These are phyloP conservation scores for Neoniphon sammara DNA, from an alignment of 2,797 vertebrate species.

Conservation along the genomic window DNA sequence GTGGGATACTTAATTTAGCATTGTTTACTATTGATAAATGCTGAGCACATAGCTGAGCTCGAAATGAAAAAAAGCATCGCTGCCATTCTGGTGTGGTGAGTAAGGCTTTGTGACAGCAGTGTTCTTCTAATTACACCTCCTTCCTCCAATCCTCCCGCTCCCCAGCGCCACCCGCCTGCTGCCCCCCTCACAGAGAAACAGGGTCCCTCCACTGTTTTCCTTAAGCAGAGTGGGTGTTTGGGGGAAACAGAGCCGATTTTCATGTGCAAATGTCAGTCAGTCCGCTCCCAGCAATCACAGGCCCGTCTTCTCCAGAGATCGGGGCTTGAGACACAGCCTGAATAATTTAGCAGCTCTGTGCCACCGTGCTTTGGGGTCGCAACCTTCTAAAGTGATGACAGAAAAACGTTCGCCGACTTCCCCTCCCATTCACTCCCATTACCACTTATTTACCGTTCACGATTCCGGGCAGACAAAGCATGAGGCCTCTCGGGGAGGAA, in stretches of 20 bases:
- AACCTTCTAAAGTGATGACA: slow-evolving; percentile 88
- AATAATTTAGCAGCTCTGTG: slow-evolving; percentile 88
- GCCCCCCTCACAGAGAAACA: slow-evolving; percentile 41
- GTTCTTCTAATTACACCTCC: slow-evolving; percentile 38
- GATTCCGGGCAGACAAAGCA: slow-evolving; percentile 80
- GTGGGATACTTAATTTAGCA: not conserved
- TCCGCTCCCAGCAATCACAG: slow-evolving; percentile 86
- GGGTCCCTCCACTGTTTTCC: slow-evolving; percentile 79
- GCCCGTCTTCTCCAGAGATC: slow-evolving; percentile 82
- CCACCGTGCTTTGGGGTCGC: slow-evolving; percentile 83
- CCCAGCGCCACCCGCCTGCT: slow-evolving; percentile 25
- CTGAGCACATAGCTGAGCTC: not conserved
- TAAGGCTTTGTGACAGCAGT: slow-evolving; percentile 34
- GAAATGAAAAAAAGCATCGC: slow-evolving; percentile 18
- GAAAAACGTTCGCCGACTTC: slow-evolving; percentile 81
- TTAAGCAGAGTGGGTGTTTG: slow-evolving; percentile 81
- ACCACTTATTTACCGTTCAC: slow-evolving; percentile 84
- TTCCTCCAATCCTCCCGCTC: slow-evolving; percentile 38
- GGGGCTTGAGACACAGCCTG: slow-evolving; percentile 81
- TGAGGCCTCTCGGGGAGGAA: slow-evolving; percentile 66
- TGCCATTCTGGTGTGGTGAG: slow-evolving; percentile 16
- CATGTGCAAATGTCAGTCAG: slow-evolving; percentile 90
- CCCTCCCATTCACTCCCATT: slow-evolving; percentile 84
- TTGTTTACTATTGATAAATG: slow-evolving; percentile 7
- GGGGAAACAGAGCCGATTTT: slow-evolving; percentile 83